Base-by-base conservation (phyloP, 2,113 vertebrate genomes). In the Calidris pygmaea region DNA sequence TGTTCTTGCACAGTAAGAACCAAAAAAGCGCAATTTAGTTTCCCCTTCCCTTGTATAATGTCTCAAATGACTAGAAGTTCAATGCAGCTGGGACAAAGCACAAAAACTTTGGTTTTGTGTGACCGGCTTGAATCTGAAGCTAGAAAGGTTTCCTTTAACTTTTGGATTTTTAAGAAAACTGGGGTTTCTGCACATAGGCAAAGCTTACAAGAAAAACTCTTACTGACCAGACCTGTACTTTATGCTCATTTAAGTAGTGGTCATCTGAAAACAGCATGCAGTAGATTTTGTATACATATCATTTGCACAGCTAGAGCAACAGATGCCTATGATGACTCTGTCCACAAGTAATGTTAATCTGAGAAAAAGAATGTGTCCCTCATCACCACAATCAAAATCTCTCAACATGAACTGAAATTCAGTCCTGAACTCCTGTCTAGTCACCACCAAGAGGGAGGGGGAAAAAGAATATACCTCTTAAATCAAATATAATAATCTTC, bases 201-300 rank as follows among this genome's bases (percentile, higher is more conserved):
- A 75, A 73, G 20, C 26, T 72, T 39, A 22, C 24, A 76, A n/a
- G 34, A 50, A 66, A 41, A 55, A 4, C 39, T 71, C 37, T n/a
- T n/a, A 2, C 50, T 86, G 75, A 19, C 26, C 48, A 48, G 39
- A 75, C 1, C 9, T 39, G 20, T 34, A 6, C 11, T 41, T 80
- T 4, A 30, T 27, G 27, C 17, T 47, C 45, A n/a, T 3, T 1
- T 55, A 45, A 37, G 32, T 1, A 45, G 24, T 5, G 5, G n/a
- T 39, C 27, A 50, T 13, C 32, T 53, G 53, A 72, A 37, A 75
- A 37, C 48, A 89, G 60, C 81, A 45, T 15, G 16, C 35, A 59
- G 5, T 34, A 34, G 10, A 6, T 29, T 30, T 41, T 53, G 56
- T 59, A 21, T 8, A 2, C 10, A 2, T 23, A 70, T 7, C 35